Conservation (phyloP, 2,888 invertebrate species). For the Andrena flavipes region DNA sequence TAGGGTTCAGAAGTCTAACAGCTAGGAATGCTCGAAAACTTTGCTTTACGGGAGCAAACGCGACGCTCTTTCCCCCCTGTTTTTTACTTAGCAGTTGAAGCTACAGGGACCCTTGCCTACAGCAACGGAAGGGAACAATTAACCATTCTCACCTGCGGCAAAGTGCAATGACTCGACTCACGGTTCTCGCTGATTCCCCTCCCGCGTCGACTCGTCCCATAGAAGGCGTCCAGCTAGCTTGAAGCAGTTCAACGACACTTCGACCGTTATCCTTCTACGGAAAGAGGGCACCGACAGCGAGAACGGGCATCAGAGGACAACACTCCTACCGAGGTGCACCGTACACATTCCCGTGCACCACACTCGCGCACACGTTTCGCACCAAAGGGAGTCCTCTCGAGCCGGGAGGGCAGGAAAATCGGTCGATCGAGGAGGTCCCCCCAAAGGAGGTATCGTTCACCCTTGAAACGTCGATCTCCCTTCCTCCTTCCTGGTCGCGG, state of each 20-base stretch:
- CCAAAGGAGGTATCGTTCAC: not conserved
- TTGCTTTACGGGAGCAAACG: not conserved
- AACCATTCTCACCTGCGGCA: conserved; percentile 5
- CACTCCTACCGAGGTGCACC: conserved; percentile 18
- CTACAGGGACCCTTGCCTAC: not conserved
- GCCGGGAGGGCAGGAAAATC: not conserved
- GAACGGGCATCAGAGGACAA: conserved; percentile 10
- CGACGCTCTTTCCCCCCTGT: not conserved
- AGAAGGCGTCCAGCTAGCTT: not conserved
- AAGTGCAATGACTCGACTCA: conserved; percentile 49
- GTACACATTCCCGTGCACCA: conserved; percentile 21
- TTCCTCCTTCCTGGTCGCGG: not conserved
- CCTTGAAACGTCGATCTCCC: not conserved
- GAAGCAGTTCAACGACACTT: conserved; percentile 8
- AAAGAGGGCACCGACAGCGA: conserved; percentile 7
- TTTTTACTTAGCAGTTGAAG: not conserved
- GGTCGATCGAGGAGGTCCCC: conserved; percentile 9
- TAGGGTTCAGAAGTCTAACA: not conserved
- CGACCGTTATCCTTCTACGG: conserved; percentile 5
- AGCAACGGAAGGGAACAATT: conserved; percentile 19
- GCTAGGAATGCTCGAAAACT: not conserved
- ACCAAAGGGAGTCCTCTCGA: not conserved
- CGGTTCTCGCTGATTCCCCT: conserved; percentile 22
- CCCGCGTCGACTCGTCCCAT: conserved; percentile 42
- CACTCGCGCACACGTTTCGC: conserved; percentile 19